phyloP scores from a whole-genome alignment of 2,888 invertebrate species.

The Anticlea derivata region DNA sequence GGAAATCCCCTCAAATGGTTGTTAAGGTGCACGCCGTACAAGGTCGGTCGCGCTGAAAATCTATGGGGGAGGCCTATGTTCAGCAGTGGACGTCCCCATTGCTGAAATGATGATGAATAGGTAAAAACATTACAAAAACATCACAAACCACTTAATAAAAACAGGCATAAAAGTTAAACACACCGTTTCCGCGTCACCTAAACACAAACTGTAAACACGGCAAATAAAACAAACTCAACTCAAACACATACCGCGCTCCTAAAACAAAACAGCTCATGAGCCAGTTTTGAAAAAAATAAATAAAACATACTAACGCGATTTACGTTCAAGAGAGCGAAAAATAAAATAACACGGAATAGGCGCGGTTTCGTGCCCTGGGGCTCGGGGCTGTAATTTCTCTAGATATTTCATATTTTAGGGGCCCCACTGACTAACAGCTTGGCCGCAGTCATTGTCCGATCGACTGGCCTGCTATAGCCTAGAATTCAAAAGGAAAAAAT shows the following conservation, averaged over 20 bases:
- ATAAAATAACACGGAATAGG: constrained; percentile 80
- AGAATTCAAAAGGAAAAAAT: too few species aligned
- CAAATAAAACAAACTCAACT: constrained; percentile 36
- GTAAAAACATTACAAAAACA: constrained; percentile 12
- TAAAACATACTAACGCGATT: constrained; percentile 39
- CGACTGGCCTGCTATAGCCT: too few species aligned
- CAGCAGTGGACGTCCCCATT: too few species aligned
- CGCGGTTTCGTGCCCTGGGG: constrained; percentile 72
- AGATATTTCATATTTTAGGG: constrained; percentile 57
- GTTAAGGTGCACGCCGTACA: too few species aligned
- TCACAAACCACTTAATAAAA: constrained; percentile 22
- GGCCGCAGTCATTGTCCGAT: too few species aligned
- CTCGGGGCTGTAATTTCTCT: constrained; percentile 73
- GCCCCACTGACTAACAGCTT: background rate
- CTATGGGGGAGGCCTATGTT: too few species aligned
- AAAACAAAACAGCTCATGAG: constrained; percentile 35
- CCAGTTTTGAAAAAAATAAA: constrained; percentile 35
- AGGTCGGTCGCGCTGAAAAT: too few species aligned
- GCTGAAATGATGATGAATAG: too few species aligned
- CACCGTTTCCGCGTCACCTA: constrained; percentile 26
- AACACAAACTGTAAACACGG: constrained; percentile 30
- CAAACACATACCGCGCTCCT: constrained; percentile 33
- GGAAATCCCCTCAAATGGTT: too few species aligned
- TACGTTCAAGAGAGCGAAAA: constrained; percentile 76
- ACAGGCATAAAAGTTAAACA: constrained; percentile 33